Evolutionary conservation across 2,113 vertebrate species (phyloP).

Genomic region (Alligator mississippiensis): DNA sequence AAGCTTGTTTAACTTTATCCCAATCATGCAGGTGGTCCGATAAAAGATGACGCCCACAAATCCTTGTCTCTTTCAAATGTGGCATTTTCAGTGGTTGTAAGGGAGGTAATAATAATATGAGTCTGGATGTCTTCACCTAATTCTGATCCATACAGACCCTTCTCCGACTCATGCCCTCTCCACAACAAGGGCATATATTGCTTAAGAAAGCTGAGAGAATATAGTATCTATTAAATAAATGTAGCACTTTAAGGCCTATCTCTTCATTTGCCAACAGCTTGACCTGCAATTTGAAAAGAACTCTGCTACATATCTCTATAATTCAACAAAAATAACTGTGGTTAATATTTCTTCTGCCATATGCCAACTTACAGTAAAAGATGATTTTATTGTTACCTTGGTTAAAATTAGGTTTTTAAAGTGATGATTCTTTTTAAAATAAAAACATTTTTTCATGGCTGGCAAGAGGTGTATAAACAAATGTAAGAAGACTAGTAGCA

Average conservation of each 20-base stretch:
- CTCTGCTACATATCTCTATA: slow-evolving; percentile 41
- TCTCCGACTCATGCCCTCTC: neutral
- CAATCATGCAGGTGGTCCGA: too few relatives aligned
- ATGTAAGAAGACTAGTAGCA: slow-evolving; percentile 62
- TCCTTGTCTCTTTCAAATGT: too few relatives aligned
- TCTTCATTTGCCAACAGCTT: neutral
- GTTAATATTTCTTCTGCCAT: slow-evolving; percentile 52
- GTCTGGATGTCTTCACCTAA: too few relatives aligned
- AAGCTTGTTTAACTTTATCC: too few relatives aligned
- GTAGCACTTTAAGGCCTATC: neutral
- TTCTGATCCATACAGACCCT: neutral
- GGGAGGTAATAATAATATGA: too few relatives aligned
- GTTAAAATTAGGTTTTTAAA: slow-evolving; percentile 52
- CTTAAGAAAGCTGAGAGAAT: neutral
- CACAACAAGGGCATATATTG: neutral
- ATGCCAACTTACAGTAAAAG: slow-evolving; percentile 32
- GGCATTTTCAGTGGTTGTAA: too few relatives aligned
- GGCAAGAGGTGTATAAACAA: slow-evolving; percentile 54
- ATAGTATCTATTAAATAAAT: neutral
- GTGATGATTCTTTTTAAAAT: slow-evolving; percentile 33
- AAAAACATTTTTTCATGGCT: slow-evolving; percentile 36
- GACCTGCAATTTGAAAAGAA: slow-evolving; percentile 50
- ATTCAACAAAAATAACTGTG: slow-evolving; percentile 52
- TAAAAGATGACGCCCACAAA: too few relatives aligned
- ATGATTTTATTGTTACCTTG: slow-evolving; percentile 59